phyloP scores from a whole-genome alignment of 2,113 vertebrate species.

The Nycticebus coucang region DNA sequence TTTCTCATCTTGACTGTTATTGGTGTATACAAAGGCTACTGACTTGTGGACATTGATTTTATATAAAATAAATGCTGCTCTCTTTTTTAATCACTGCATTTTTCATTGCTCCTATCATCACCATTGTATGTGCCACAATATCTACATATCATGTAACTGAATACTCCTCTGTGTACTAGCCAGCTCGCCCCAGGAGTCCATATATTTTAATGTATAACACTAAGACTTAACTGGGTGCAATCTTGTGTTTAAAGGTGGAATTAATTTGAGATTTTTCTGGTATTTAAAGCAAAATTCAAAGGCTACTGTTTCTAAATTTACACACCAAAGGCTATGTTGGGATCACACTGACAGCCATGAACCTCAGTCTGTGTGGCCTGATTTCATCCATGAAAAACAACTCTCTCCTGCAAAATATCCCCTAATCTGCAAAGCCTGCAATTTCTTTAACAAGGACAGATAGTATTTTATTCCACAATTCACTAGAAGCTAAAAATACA shows the following conservation, averaged over 20 bases:
- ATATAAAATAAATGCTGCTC: too few species aligned
- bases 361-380: background rate
- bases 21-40: too few species aligned
- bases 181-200: background rate
- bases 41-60: too few species aligned
- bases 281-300: conserved; percentile 34
- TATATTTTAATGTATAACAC: background rate
- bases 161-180: background rate
- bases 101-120: background rate
- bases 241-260: background rate
- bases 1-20: too few species aligned
- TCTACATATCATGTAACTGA: background rate
- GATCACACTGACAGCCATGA: background rate
- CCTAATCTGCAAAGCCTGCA: conserved; percentile 25
- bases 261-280: background rate
- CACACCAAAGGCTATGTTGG: background rate
- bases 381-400: conserved; percentile 43
- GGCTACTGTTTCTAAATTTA: background rate
- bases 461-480: conserved; percentile 37
- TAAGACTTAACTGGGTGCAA: background rate
- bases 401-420: background rate
- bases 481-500: conserved; percentile 40
- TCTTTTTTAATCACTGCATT: background rate
- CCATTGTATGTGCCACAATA: background rate
- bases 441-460: conserved; percentile 35